Evolutionary conservation across 2,797 vertebrate species (phyloP), one percentile per base, ranked within the genome.

Genomic region (Mormyrus hasselquistii): DNA sequence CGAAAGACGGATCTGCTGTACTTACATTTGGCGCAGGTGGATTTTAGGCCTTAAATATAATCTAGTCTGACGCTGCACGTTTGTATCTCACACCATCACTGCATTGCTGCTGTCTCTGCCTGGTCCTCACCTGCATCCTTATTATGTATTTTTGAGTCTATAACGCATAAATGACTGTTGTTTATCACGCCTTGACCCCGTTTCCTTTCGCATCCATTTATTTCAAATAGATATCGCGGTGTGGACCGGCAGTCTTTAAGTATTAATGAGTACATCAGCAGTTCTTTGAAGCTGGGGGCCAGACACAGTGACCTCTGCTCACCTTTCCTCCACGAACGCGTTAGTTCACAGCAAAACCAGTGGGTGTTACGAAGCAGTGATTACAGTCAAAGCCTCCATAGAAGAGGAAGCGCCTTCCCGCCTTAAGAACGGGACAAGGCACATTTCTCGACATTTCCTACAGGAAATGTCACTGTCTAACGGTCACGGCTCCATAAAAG

Each of bases 211-310:
- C 16, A 50, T 84, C 88, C 88, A 83, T 92, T 91, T 88, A 89
- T 89, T 85, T 88, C 69, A 49, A 89, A 91, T 91, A 87, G 90
- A 90, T 91, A 90, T 90, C 89, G 91, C 92, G 86, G 89, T 89
- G 89, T 89, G 90, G 90, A 87, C 88, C 19, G 16, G 88, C 88
- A 89, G 91, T 90, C 91, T 93, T 93, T 92, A 92, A 92, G 90
- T 92, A 93, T 93, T 94, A 94, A 93, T 92, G 92, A 90, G 86
- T 88, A 90, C 91, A 93, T 94, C 92, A 93, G 93, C 93, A 92
- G 73, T 91, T 92, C 90, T 90, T 90, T 87, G 90, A 92, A 92
- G 92, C 91, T 90, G 91, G 85, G 89, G 89, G 65, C 91, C 88
- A 87, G 89, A 92, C 85, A 65, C 92, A 90, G 83, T 89, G 90